Percentiles rank a stretch among this genome's conserved stretches.
Evolutionary conservation across 2,888 invertebrate genomes (phyloP).

Genomic region (Caenorhabditis sp.): DNA sequence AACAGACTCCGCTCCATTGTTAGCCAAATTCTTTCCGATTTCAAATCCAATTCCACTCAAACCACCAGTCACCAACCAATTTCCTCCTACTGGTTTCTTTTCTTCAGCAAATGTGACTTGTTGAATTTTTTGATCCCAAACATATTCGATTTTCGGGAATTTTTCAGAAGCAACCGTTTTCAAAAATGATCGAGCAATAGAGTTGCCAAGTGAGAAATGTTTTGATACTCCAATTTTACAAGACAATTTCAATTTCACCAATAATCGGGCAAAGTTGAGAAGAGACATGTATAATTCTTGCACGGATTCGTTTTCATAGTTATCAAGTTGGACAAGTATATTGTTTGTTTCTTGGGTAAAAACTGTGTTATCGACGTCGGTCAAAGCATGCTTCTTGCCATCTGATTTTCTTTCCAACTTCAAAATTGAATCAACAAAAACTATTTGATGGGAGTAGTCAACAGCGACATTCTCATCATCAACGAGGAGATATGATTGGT

Average conservation of each 20-base stretch:
- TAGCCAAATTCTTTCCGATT: constrained; percentile 51
- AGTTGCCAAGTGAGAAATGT: constrained; percentile 22
- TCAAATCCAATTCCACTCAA: constrained; percentile 63
- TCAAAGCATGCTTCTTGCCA: constrained; percentile 7
- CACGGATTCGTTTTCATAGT: constrained; percentile 3
- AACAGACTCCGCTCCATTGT: constrained; percentile 38
- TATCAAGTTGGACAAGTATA: constrained; percentile 10
- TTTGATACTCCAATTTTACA: constrained; percentile 22
- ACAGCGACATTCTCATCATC: not conserved
- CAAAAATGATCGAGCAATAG: constrained; percentile 41
- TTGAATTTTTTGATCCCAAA: constrained; percentile 47
- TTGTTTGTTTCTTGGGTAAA: not conserved
- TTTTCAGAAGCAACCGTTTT: constrained; percentile 52
- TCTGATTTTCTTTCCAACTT: constrained; percentile 3
- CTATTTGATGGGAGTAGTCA: not conserved
- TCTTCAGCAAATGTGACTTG: constrained; percentile 24
- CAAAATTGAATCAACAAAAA: not conserved
- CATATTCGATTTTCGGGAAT: constrained; percentile 35
- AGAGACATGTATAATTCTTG: constrained; percentile 26
- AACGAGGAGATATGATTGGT: constrained; percentile 11
- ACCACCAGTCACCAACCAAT: constrained; percentile 66
- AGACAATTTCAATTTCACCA: constrained; percentile 13
- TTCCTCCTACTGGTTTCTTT: constrained; percentile 12
- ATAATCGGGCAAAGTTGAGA: constrained; percentile 19
- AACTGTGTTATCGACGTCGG: constrained; percentile 3